Evolutionary conservation across 2,888 invertebrate species (phyloP).

Genomic region (Oscheius onirici): DNA sequence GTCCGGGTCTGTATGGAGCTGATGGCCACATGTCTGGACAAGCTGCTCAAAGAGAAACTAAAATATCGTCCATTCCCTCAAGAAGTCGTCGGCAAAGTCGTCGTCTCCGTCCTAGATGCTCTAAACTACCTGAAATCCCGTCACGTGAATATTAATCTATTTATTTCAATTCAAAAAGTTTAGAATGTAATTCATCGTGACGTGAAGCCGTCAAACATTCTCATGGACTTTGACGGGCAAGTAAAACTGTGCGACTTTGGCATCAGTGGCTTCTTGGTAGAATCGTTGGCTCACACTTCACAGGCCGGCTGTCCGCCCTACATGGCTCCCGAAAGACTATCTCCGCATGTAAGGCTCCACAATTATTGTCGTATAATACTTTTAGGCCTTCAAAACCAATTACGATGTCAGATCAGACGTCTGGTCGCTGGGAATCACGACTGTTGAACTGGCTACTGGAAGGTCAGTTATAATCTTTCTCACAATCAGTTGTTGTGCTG

Average conservation of each 20-base stretch:
- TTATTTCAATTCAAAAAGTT: slow-evolving; percentile 23
- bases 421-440: slow-evolving; percentile 89
- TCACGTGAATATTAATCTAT: slow-evolving; percentile 74
- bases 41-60: slow-evolving; percentile 82
- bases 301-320: slow-evolving; percentile 97
- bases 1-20: slow-evolving; percentile 99
- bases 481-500: background rate
- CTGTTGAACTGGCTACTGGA: slow-evolving; percentile 92
- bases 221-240: slow-evolving; percentile 89
- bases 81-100: slow-evolving; percentile 93
- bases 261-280: slow-evolving; percentile 86
- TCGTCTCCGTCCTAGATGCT: slow-evolving; percentile 95
- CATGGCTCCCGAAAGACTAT: slow-evolving; percentile 81
- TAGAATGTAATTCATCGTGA: slow-evolving; percentile 69
- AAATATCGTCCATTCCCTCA: slow-evolving; percentile 89
- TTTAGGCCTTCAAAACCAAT: slow-evolving; percentile 15
- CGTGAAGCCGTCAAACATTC: slow-evolving; percentile 88
- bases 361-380: background rate
- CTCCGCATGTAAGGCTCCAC: slow-evolving; percentile 39
- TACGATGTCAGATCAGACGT: slow-evolving; percentile 96
- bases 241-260: slow-evolving; percentile 99
- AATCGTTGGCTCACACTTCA: slow-evolving; percentile 79
- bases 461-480: slow-evolving; percentile 76
- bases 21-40: slow-evolving; percentile 98
- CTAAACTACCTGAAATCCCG: slow-evolving; percentile 95